These are phyloP conservation scores for Zeus faber DNA, from an alignment of 2,113 vertebrate genomes.

Conservation along the genomic window DNA sequence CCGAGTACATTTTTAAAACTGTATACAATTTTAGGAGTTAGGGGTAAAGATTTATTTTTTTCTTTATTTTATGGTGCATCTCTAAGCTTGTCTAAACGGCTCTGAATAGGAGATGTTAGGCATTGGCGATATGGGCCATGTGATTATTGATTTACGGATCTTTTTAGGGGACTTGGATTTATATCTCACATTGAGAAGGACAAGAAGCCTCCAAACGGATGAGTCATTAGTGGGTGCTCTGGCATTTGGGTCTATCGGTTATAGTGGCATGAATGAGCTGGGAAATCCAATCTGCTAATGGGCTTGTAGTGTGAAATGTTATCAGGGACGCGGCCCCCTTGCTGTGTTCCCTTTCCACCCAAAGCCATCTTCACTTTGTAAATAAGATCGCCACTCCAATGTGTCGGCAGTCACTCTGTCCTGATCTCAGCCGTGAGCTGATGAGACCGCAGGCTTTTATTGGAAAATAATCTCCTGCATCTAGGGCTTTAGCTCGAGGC, in stretches of 20 bases:
- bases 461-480: constrained; percentile 53
- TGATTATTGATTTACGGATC: too few species aligned
- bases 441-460: constrained; percentile 39
- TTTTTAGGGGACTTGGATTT: not conserved
- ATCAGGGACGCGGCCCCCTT: constrained; percentile 54
- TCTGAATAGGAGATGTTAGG: too few species aligned
- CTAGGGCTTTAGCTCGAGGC: constrained; percentile 30
- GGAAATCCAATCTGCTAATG: constrained; percentile 66
- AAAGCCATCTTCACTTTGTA: constrained; percentile 38
- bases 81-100: too few species aligned
- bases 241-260: constrained; percentile 50
- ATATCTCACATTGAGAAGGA: constrained; percentile 32
- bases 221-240: constrained; percentile 42
- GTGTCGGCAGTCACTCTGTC: constrained; percentile 26
- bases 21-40: too few species aligned
- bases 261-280: constrained; percentile 50
- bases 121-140: too few species aligned
- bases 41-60: constrained; percentile 24
- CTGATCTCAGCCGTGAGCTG: constrained; percentile 33
- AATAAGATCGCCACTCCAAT: constrained; percentile 29
- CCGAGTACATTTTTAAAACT: too few species aligned
- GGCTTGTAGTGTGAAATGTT: constrained; percentile 62
- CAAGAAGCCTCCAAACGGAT: constrained; percentile 38
- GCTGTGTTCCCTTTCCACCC: constrained; percentile 58
- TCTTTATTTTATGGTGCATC: constrained; percentile 15